Percentiles rank a stretch among this genome's conserved stretches.
phyloP scores from a whole-genome alignment of 1,140 invertebrate genomes.

The Drosophila bifasciata region DNA sequence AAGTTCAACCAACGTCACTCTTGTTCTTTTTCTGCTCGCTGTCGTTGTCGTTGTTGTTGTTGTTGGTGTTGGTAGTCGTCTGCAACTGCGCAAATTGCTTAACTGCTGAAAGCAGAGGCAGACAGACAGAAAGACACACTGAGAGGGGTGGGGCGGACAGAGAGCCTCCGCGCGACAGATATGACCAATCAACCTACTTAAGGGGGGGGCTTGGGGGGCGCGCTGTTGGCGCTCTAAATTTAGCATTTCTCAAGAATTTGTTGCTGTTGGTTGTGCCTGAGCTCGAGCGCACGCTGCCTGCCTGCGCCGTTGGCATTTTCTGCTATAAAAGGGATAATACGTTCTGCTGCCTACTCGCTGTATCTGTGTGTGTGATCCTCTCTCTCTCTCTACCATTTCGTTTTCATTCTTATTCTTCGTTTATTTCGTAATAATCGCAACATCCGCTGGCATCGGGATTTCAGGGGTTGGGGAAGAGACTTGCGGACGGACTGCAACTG shows the following conservation, averaged over 20 bases:
- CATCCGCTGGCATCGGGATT: constrained; percentile 60
- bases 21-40: constrained; percentile 28
- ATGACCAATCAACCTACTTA: constrained; percentile 83
- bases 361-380: constrained; percentile 14
- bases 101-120: constrained; percentile 14
- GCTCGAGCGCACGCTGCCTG: constrained; percentile 28
- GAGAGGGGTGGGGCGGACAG: background rate
- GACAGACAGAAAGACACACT: constrained; percentile 6
- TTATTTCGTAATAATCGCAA: constrained; percentile 82
- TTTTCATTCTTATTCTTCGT: constrained; percentile 75
- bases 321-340: constrained; percentile 79
- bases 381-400: constrained; percentile 35
- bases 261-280: no score
- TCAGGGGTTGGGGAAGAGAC: background rate
- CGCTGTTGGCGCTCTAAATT: constrained; percentile 72
- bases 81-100: constrained; percentile 78
- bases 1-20: constrained; percentile 55
- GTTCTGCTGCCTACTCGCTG: constrained; percentile 45
- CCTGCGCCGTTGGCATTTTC: constrained; percentile 74
- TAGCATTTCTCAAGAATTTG: constrained; percentile 78
- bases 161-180: constrained; percentile 20
- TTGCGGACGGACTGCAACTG: constrained; percentile 25
- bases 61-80: constrained; percentile 36
- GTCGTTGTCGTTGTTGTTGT: constrained; percentile 36
- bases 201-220: constrained; percentile 47